Evolutionary conservation across 2,113 vertebrate species (phyloP), one percentile per base, ranked within the genome.

Genomic region (Thymallus thymallus): DNA sequence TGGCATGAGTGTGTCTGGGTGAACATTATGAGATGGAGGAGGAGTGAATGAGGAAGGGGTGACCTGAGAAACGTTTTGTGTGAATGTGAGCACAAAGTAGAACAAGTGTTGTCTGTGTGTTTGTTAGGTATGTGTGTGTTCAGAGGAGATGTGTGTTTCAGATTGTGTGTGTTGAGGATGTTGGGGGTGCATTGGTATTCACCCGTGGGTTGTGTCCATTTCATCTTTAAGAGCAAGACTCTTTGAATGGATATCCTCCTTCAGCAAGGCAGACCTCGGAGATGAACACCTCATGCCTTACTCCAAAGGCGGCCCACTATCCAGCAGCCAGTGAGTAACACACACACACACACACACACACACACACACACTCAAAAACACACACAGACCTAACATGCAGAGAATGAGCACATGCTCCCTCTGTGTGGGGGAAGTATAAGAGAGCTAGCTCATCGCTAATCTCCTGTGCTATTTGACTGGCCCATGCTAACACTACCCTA

Each of bases 181-280:
- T 69, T 16, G 73, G 45, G 45, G 24, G 69, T 76, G 69, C 72
- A 68, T 81, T 73, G 68, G 76, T 82, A 35, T 85, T 35, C 41
- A 12, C 23, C 92, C 68, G 92, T 80, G 77, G 74, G 56, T 79
- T 91, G 23, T 90, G 79, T 92, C 58, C 70, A 89, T 79, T 91
- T 61, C 66, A 0, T 92, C 85, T 91, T 90, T 79, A 77, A 93
- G 92, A 92, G 92, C 92, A 86, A 86, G 93, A 91, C 92, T 94
- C 86, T 94, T 93, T 86, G 93, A 94, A 83, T 94, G 93, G 92
- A 94, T 94, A 88, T 94, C 92, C 75, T 93, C 92, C 88, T 93
- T 94, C 91, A 92, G 88, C 89, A 94, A 94, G 88, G 87, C 88
- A 80, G 93, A 94, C 87, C 90, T 83, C 78, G 90, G 86, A 80